Evolutionary conservation across 1,140 invertebrate species (phyloP).

Genomic region (Tetragonula clypearis): DNA sequence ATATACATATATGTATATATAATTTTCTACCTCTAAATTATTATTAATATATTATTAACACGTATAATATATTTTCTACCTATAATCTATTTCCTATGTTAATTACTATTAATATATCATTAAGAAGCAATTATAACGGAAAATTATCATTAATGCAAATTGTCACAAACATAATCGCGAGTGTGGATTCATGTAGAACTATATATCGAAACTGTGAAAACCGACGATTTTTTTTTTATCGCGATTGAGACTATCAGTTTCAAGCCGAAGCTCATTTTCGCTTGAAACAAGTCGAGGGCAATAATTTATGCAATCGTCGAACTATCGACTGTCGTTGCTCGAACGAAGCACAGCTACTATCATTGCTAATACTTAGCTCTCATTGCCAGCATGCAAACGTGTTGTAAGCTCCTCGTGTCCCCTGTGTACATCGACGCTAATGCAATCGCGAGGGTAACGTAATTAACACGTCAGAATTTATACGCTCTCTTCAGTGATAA

Average conservation of each 20-base stretch:
- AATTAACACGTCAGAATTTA: constrained; percentile 50
- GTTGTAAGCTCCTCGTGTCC: constrained; percentile 22
- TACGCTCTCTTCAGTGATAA: constrained; percentile 16
- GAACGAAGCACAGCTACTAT: neutral
- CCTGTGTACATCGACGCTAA: constrained; percentile 12
- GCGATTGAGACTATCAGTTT: neutral
- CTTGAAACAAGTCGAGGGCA: too few relatives aligned
- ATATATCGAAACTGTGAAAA: neutral
- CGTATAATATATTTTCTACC: too few relatives aligned
- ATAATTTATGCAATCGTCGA: constrained; percentile 23
- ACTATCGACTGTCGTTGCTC: constrained; percentile 13
- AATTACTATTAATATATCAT: too few relatives aligned
- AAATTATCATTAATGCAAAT: too few relatives aligned
- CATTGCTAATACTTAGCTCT: constrained; percentile 15
- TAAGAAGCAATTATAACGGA: too few relatives aligned
- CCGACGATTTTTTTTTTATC: neutral
- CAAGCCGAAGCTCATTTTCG: neutral
- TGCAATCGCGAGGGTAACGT: constrained; percentile 39
- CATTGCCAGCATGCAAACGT: constrained; percentile 19
- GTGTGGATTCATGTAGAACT: neutral
- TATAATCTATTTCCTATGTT: too few relatives aligned
- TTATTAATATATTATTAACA: too few relatives aligned
- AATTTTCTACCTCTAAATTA: too few relatives aligned
- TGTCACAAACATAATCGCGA: too few relatives aligned
- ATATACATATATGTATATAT: too few relatives aligned